Conservation (phyloP, 2,113 vertebrate species). For the Tupaia tana region DNA sequence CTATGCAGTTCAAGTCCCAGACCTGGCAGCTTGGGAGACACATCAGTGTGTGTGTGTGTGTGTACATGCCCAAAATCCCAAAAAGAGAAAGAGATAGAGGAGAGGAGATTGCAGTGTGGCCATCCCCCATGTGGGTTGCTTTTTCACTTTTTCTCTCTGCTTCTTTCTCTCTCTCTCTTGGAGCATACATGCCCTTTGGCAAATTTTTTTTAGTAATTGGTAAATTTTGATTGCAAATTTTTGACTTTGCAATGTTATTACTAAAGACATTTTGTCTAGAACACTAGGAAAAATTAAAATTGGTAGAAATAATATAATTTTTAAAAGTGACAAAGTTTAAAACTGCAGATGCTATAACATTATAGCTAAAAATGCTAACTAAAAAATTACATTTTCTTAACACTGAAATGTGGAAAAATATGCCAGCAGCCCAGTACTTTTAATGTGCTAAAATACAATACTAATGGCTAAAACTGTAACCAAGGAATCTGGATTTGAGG, state of each 20-base stretch:
- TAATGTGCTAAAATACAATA: background rate
- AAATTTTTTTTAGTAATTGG: no score
- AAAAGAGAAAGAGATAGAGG: no score
- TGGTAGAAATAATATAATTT: background rate
- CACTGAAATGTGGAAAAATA: background rate
- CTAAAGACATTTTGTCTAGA: background rate
- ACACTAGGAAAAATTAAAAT: background rate
- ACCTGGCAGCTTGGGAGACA: no score
- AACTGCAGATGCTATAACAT: background rate
- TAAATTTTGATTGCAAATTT: background rate
- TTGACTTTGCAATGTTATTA: background rate
- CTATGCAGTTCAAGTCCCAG: no score
- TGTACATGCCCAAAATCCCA: no score
- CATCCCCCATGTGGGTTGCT: no score
- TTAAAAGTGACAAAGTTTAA: constrained; percentile 1
- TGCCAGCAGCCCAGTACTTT: background rate
- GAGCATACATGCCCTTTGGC: no score
- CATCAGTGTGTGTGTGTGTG: no score
- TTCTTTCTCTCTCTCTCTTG: no score
- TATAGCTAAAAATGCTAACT: background rate
- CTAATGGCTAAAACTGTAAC: background rate
- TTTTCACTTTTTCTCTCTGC: no score
- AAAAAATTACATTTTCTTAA: background rate
- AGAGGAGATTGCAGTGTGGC: no score
- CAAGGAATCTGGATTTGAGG: background rate